Percentiles rank a stretch among this genome's conserved stretches.
Conservation (phyloP, 2,888 invertebrate species). For the Cremastobaeus sp. region DNA sequence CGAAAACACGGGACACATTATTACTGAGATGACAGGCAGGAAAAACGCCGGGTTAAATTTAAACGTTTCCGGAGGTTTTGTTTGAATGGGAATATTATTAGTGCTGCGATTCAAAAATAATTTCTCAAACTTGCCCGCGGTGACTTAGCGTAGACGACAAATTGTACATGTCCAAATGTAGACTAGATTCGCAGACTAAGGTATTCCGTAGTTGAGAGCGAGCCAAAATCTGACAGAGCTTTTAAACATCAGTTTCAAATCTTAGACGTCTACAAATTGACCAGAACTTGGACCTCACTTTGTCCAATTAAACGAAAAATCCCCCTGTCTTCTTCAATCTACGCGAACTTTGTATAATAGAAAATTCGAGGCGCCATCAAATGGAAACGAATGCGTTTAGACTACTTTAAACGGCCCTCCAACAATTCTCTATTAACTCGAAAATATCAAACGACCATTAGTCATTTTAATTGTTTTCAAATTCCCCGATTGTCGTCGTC, state of each 20-base stretch:
- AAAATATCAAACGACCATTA: conserved; percentile 23
- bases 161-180: conserved; percentile 49
- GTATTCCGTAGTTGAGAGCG: conserved; percentile 50
- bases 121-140: conserved; percentile 5
- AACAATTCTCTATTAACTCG: conserved; percentile 22
- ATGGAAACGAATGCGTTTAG: conserved; percentile 22
- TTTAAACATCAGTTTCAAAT: conserved; percentile 58
- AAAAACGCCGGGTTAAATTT: conserved; percentile 9
- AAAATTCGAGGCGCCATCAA: conserved; percentile 13
- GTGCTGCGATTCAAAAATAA: conserved; percentile 26
- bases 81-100: conserved; percentile 35
- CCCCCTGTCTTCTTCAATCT: conserved; percentile 45
- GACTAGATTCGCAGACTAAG: conserved; percentile 55
- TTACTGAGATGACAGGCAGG: too few relatives aligned
- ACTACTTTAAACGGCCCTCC: conserved; percentile 28
- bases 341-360: conserved; percentile 33
- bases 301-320: conserved; percentile 56
- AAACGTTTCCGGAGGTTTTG: background rate
- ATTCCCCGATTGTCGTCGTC: background rate
- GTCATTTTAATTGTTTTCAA: conserved; percentile 27
- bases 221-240: conserved; percentile 57
- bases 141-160: conserved; percentile 24
- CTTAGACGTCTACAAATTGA: conserved; percentile 56
- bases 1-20: too few relatives aligned
- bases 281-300: conserved; percentile 53